phyloP scores from a whole-genome alignment of 2,888 invertebrate species.

The Epsilonema sp. region DNA sequence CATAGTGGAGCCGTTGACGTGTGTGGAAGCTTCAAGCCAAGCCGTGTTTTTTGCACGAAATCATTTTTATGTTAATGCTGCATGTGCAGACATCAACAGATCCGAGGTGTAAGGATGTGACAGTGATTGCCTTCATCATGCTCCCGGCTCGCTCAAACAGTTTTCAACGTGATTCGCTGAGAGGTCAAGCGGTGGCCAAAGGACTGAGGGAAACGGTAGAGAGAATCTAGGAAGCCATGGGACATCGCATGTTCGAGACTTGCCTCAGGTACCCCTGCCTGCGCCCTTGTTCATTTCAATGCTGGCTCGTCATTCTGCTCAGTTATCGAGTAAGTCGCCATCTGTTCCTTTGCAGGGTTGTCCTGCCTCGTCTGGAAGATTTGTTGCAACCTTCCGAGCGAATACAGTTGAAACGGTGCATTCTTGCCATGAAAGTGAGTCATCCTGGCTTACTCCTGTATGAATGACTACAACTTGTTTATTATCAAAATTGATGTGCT shows the following conservation, averaged over 20 bases:
- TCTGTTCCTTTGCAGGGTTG: conserved; percentile 48
- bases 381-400: conserved; percentile 63
- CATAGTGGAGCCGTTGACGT: too few species aligned
- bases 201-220: conserved; percentile 76
- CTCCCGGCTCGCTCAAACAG: conserved; percentile 93
- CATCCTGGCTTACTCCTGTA: too few species aligned
- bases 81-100: conserved; percentile 18
- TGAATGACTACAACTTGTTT: background rate
- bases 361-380: conserved; percentile 61
- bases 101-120: conserved; percentile 49
- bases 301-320: too few species aligned
- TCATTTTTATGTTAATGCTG: too few species aligned
- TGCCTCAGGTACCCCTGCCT: conserved; percentile 44
- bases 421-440: conserved; percentile 48
- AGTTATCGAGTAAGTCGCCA: too few species aligned
- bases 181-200: conserved; percentile 94
- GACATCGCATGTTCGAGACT: conserved; percentile 78
- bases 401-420: conserved; percentile 82
- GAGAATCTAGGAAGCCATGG: conserved; percentile 74
- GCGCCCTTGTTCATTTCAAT: too few species aligned
- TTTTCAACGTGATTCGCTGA: conserved; percentile 89
- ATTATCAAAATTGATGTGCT: background rate
- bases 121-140: conserved; percentile 91
- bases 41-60: too few species aligned
- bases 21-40: too few species aligned